Percentiles rank a stretch among this genome's conserved stretches.
Evolutionary conservation across 64 coral and sea anemone species (phyloP).

Genomic region (Actinia tenebrosa): DNA sequence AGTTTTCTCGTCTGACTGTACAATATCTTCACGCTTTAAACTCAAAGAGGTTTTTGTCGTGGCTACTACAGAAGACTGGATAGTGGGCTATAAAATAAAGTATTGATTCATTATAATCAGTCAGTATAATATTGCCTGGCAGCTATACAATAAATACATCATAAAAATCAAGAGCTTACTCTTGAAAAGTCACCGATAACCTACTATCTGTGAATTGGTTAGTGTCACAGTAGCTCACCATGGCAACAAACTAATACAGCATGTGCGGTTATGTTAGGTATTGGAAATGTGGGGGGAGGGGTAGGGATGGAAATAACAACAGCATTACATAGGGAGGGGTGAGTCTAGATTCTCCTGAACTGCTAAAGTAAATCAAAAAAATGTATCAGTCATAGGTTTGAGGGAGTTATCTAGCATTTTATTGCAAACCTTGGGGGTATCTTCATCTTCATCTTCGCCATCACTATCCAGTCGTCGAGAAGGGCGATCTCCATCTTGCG

Average conservation of each 20-base stretch:
- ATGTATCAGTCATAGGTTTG: neutral
- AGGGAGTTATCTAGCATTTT: neutral
- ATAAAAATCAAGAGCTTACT: no score
- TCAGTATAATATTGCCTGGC: no score
- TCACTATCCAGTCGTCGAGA: constrained; percentile 97
- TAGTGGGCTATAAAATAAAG: constrained; percentile 49
- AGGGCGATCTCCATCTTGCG: constrained; percentile 64
- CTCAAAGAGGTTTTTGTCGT: constrained; percentile 63
- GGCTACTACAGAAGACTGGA: constrained; percentile 85
- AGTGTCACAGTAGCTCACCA: no score
- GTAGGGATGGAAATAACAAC: no score
- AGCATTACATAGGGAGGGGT: no score
- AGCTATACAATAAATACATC: no score
- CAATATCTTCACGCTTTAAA: constrained; percentile 52
- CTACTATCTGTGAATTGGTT: no score
- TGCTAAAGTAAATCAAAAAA: neutral
- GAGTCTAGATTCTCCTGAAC: no score
- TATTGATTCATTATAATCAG: neutral
- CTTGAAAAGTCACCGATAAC: no score
- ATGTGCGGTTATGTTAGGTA: no score
- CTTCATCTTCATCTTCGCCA: constrained; percentile 96
- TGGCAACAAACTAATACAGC: no score
- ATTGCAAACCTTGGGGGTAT: constrained; percentile 67
- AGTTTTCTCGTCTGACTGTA: constrained; percentile 63
- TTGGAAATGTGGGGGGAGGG: no score